Evolutionary conservation across 1,140 invertebrate species (phyloP), one percentile per base, ranked within the genome.

Genomic region (Phenacoccus solenopsis): DNA sequence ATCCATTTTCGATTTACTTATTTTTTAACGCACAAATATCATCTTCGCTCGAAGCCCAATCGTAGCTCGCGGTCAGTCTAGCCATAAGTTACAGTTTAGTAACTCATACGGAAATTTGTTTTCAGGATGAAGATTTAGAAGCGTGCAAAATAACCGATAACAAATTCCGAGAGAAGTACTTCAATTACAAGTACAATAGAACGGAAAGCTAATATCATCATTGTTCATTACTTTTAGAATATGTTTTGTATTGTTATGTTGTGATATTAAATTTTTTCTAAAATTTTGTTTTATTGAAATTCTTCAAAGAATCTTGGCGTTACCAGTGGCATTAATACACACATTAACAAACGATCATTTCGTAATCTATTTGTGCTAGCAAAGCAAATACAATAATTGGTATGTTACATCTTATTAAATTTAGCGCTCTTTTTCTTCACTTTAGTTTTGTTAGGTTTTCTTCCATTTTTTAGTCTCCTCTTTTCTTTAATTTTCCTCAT

Each of bases 401-500:
- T n/a, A 68, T 22, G 27, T 71, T 69, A 71, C 13, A 69, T 20
- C 70, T 72, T 72, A 30, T 70, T 70, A 64, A 72, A 72, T 22
- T 70, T 72, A 7, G 49, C 69, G 22, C 72, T 70, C 67, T 72
- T 72, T 5, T 70, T 72, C 9, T 68, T 70, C 16, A 70, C 70
- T 35, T 70, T 72, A 25, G 70, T 67, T 28, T 72, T 72, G 57
- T 72, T 72, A 0, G 69, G 69, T 70, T 73, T 74, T n/a, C 70
- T 71, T 22, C 72, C 73, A 72, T 74, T 73, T n/a, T 70, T 72
- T 64, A 69, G 61, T 59, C 69, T 68, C n/a, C 71, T 72, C 24
- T 72, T 72, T 69, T 75, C 75, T 69, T 74, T 72, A 7, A 75
- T 73, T 67, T 73, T 73, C 56, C 75, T 74, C 28, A 73, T 72